Evolutionary conservation across 2,797 vertebrate species (phyloP).

Genomic region (Malacoctenus gilli): DNA sequence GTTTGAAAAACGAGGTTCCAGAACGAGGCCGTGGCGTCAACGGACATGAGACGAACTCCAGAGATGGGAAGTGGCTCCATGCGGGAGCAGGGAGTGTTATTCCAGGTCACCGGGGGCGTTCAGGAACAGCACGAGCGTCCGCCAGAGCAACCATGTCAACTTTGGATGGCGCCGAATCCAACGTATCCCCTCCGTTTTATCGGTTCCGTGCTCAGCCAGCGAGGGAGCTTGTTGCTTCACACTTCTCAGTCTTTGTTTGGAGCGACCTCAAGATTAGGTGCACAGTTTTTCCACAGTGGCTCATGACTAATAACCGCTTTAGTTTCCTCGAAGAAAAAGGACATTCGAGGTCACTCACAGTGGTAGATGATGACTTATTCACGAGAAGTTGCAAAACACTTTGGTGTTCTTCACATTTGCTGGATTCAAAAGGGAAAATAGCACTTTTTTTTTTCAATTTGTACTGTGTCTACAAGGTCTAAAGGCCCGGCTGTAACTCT

Average conservation of each 20-base stretch:
- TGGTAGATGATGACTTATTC: slow-evolving; percentile 5
- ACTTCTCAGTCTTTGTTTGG: neutral
- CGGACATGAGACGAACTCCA: slow-evolving; percentile 1
- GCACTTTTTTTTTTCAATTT: neutral
- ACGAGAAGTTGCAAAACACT: neutral
- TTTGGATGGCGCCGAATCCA: no score
- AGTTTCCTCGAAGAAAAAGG: no score
- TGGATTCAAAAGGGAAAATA: neutral
- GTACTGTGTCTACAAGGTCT: no score
- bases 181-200: no score
- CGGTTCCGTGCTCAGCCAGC: neutral
- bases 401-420: neutral
- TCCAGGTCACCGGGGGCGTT: slow-evolving; percentile 4
- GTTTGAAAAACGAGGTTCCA: neutral
- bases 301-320: neutral
- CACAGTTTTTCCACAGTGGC: neutral
- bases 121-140: neutral
- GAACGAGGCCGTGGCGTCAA: slow-evolving; percentile 4
- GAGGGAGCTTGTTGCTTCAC: neutral
- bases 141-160: no score
- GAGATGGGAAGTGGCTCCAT: slow-evolving; percentile 12
- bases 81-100: slow-evolving; percentile 16
- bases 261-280: neutral
- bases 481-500: neutral
- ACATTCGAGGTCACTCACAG: no score